Percentiles rank a stretch among this genome's conserved stretches.
phyloP scores from a whole-genome alignment of 53 echinoderm and acorn worm species.

The Patiria pectinifera region DNA sequence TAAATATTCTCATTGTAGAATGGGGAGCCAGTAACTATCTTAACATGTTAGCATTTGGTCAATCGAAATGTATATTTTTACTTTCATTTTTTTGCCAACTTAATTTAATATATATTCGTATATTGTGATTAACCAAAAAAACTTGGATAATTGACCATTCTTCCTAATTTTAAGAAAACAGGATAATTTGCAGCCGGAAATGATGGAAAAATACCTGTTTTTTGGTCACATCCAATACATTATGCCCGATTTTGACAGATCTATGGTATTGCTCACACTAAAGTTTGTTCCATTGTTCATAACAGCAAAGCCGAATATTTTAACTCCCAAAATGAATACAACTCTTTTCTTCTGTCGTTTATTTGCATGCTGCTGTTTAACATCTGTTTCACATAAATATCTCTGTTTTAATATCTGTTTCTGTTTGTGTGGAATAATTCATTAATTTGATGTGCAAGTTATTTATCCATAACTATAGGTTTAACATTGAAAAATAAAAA shows the following conservation, averaged over 20 bases:
- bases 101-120: background rate
- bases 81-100: background rate
- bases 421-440: background rate
- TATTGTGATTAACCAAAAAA: background rate
- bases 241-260: background rate
- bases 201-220: background rate
- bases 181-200: background rate
- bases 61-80: background rate
- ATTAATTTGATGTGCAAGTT: slow-evolving; percentile 41
- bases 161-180: background rate
- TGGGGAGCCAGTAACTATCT: background rate
- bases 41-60: slow-evolving; percentile 17
- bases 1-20: no score
- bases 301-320: background rate
- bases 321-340: background rate
- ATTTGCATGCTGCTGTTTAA: background rate
- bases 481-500: background rate
- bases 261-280: background rate
- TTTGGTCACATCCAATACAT: background rate
- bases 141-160: background rate
- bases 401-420: slow-evolving; percentile 2
- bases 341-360: background rate
- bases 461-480: slow-evolving; percentile 11
- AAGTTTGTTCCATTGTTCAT: background rate
- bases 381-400: background rate